Evolutionary conservation across 1,140 invertebrate species (phyloP).

Genomic region (Agraylea sexmaculata): DNA sequence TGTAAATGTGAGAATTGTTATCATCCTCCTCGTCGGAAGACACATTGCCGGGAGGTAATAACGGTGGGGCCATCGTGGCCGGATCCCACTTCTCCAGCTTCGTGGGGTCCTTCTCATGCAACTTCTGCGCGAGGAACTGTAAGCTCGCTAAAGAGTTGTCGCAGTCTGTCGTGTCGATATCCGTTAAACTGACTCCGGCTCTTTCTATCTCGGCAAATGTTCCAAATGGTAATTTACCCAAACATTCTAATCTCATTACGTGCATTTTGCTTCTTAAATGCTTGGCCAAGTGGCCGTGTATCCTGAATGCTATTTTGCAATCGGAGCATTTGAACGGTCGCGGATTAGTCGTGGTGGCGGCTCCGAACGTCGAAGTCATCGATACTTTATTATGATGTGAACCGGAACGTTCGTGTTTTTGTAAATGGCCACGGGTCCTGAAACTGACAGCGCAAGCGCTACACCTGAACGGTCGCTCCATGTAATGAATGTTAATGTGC

Average conservation of each 20-base stretch:
- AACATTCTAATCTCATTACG: conserved; percentile 87
- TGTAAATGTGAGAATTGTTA: conserved; percentile 22
- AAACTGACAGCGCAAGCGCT: conserved; percentile 85
- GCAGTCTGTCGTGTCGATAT: conserved; percentile 90
- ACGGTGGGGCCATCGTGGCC: conserved; percentile 20
- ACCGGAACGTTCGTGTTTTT: conserved; percentile 82
- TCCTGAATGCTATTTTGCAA: conserved; percentile 91
- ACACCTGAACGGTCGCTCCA: conserved; percentile 85
- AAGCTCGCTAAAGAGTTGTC: conserved; percentile 80
- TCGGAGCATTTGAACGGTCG: conserved; percentile 89
- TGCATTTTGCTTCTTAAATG: conserved; percentile 95
- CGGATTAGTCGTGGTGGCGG: conserved; percentile 77
- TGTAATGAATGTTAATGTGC: conserved; percentile 93
- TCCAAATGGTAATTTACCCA: conserved; percentile 89
- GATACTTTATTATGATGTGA: conserved; percentile 84
- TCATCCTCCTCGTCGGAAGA: conserved; percentile 36
- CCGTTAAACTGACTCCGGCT: conserved; percentile 78
- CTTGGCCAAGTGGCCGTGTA: conserved; percentile 91
- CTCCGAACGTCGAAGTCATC: conserved; percentile 77
- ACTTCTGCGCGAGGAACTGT: conserved; percentile 64
- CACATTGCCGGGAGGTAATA: conserved; percentile 26
- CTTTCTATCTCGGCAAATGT: conserved; percentile 90
- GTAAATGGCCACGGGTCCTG: conserved; percentile 80
- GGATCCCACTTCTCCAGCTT: conserved; percentile 54
- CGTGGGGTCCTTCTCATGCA: conserved; percentile 70